phyloP scores from a whole-genome alignment of 2,888 invertebrate genomes.

The Tyria jacobaeae region DNA sequence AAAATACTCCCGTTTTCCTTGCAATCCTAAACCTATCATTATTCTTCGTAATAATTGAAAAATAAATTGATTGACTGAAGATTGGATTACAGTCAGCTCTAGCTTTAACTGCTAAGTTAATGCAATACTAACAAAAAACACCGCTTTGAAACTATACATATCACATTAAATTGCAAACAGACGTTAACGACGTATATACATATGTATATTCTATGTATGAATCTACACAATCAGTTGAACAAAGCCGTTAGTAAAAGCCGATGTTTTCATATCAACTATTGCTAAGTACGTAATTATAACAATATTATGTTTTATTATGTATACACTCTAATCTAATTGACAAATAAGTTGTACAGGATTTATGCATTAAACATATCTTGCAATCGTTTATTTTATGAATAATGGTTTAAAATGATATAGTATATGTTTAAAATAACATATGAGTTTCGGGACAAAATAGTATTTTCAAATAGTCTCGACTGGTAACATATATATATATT shows the following conservation, averaged over 20 bases:
- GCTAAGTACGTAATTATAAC: constrained; percentile 5
- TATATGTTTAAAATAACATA: constrained; percentile 16
- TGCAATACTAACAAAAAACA: not conserved
- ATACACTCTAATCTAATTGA: constrained; percentile 25
- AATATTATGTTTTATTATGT: constrained; percentile 27
- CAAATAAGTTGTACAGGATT: constrained; percentile 16
- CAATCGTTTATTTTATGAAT: constrained; percentile 20
- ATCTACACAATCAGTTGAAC: not conserved
- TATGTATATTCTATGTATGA: too few relatives aligned
- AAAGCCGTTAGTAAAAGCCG: constrained; percentile 23
- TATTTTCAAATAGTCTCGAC: constrained; percentile 53
- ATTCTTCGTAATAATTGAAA: too few relatives aligned
- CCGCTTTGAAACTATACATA: not conserved
- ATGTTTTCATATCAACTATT: constrained; percentile 29
- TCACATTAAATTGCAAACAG: not conserved
- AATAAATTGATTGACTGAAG: not conserved
- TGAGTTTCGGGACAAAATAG: constrained; percentile 33
- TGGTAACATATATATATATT: constrained; percentile 13
- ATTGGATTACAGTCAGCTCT: too few relatives aligned
- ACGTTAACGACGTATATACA: not conserved
- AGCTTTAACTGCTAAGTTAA: too few relatives aligned
- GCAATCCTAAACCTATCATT: too few relatives aligned
- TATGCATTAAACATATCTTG: constrained; percentile 1
- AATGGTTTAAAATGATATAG: constrained; percentile 19
- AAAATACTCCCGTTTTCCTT: too few relatives aligned